Base-by-base conservation (phyloP, 1,140 invertebrate species). In the Mercenaria mercenaria region DNA sequence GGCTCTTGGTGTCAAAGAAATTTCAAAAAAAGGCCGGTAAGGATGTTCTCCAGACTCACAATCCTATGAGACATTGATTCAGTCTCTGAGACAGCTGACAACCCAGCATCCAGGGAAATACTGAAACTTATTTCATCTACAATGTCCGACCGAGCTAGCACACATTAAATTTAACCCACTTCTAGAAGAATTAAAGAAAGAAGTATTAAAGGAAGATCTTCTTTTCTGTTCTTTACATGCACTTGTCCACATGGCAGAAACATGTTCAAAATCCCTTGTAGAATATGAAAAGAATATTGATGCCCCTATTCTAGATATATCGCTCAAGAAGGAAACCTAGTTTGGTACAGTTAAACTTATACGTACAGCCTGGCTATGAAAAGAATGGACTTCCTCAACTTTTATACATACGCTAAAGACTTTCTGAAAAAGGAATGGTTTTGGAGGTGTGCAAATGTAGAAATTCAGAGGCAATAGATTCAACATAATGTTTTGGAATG, bases 91-190 rank as follows among this genome's bases (percentile, higher is more conserved):
- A n/a, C 43, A 47, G 18, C 8, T 47, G 43, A 18, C 43, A 10
- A 47, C 43, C 8, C 18, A 47, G 43, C 18, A 18, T 47, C 18
- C 8, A 8, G 18, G 8, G 8, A 10, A 47, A 47, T 47, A 10
- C 43, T 10, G 43, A 47, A 80, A 47, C 79, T 67, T 59, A 83
- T 89, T 47, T 32, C 37, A 10, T 82, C 79, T 23, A 89, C 88
- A n/a, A 83, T 89, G 80, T 89, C 88, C 0, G 79, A 89, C 23
- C 50, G 69, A 34, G 80, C 88, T 20, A 47, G 64, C 80, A 37
- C 88, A 83, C 59, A 64, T 76, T 18, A 83, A 74, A 32, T 89
- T 89, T 56, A 89, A 81, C 59, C 11, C 23, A 11, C 52, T 83
- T 52, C 41, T 83, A 43, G 79, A 89, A 32, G 79, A 82, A 15